Evolutionary conservation across 2,888 invertebrate species (phyloP).

Genomic region (Scaptomyza tumidula): DNA sequence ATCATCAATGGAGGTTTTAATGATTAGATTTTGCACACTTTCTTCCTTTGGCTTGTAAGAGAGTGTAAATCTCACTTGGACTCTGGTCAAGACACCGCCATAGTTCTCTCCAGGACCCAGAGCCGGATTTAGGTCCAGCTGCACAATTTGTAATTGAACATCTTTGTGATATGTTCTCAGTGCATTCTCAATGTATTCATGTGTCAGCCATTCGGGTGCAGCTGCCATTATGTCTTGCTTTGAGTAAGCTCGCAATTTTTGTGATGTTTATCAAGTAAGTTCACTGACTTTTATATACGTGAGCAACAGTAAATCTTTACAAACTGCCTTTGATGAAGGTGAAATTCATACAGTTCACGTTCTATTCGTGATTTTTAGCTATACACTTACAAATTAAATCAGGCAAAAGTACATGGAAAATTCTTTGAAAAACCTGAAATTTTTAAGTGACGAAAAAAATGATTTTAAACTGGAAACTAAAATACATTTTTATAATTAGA

Average conservation of each 20-base stretch:
- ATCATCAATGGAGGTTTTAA: constrained; percentile 81
- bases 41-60: constrained; percentile 26
- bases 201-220: constrained; percentile 80
- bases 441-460: not conserved
- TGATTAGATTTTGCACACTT: constrained; percentile 56
- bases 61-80: constrained; percentile 58
- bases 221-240: constrained; percentile 43
- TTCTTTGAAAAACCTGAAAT: not conserved
- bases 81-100: constrained; percentile 77
- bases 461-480: not conserved
- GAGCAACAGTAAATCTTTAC: not conserved
- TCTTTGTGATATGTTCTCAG: constrained; percentile 71
- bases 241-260: not conserved
- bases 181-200: constrained; percentile 71
- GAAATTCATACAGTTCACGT: constrained; percentile 11
- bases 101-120: constrained; percentile 82
- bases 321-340: constrained; percentile 21
- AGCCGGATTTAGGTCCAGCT: constrained; percentile 69
- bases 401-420: not conserved
- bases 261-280: constrained; percentile 2
- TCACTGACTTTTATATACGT: constrained; percentile 37
- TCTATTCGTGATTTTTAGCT: not conserved
- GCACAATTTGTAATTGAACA: constrained; percentile 50
- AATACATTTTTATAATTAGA: no score
- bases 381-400: not conserved